A percentile compares a stretch with the other conserved stretches of the same genome.
phyloP scores from a whole-genome alignment of 2,797 vertebrate species.

The Luscinia megarhynchos region DNA sequence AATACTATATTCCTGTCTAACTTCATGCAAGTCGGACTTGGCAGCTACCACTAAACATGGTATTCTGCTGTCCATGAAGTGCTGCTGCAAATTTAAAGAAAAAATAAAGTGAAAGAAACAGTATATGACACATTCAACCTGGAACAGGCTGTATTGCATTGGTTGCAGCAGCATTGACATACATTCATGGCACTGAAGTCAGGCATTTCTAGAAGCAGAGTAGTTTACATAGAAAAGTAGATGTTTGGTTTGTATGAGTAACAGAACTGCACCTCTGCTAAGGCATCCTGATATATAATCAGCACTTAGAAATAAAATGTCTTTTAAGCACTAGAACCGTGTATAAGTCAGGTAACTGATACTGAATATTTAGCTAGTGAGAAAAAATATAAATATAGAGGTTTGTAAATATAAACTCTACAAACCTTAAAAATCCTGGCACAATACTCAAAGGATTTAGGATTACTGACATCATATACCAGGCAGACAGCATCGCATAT shows the following conservation, averaged over 20 bases:
- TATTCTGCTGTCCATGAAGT: conserved; percentile 96
- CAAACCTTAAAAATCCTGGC: conserved; percentile 95
- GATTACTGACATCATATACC: conserved; percentile 92
- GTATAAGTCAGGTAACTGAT: background rate
- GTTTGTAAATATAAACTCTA: conserved; percentile 9
- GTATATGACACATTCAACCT: background rate
- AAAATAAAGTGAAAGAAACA: conserved; percentile 12
- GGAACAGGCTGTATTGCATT: background rate
- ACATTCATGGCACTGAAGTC: background rate
- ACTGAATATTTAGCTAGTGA: background rate
- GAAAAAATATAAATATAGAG: background rate
- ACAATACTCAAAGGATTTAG: conserved; percentile 94
- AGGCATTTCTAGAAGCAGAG: background rate
- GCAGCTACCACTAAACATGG: conserved; percentile 93
- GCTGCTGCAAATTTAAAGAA: conserved; percentile 82
- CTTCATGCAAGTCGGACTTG: conserved; percentile 96
- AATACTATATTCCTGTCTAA: conserved; percentile 89
- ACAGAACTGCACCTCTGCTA: background rate
- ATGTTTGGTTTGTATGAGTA: background rate
- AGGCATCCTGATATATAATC: background rate
- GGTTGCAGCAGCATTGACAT: background rate
- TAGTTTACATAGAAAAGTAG: background rate
- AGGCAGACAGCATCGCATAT: conserved; percentile 94
- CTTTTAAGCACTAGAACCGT: background rate
- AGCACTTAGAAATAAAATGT: background rate